Base-by-base conservation (phyloP, 2,888 invertebrate species). In the Cephus rjabovi region DNA sequence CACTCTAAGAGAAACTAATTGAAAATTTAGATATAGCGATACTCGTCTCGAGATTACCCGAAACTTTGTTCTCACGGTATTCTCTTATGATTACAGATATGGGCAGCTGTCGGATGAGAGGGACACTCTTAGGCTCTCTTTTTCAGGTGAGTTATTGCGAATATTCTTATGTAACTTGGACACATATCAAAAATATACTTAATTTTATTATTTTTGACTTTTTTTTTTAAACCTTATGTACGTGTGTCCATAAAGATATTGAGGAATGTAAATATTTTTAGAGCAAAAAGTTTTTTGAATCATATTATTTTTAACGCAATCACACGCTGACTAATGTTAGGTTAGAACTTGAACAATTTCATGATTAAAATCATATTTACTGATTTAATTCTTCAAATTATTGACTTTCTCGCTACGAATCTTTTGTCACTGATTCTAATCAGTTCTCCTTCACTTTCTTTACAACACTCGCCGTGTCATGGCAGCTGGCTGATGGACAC, bases 11-110 rank as follows among this genome's bases (percentile, higher is more conserved):
- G 6, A 15, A 15, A 40, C 40, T 40, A 40, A 40, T 15, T 15
- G 15, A 40, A 15, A 15, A 40, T 40, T 40, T 40, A 40, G 40
- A 6, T 15, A 6, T 40, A 40, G 4, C 40, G 15, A 40, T 40
- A 40, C 6, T 40, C 40, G 6, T 40, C 15, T 15, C 40, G 40
- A 40, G 15, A 40, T 40, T 6, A 15, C 15, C 15, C 4, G 15
- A 15, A 15, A 40, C 15, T 4, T 15, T 6, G 40, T 40, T 40
- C 40, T 15, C 40, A 40, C 15, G 40, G 40, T 40, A 40, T 71
- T 12, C 15, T 76, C 79, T 69, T 83, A 76, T 82, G 80, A 77
- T 83, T 83, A 73, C 83, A 83, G 83, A 80, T 83, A 73, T 77
- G 80, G 30, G 81, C 77, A 34, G 79, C 77, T 56, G 82, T 78